Evolutionary conservation across 1,140 invertebrate species (phyloP).

Genomic region (Alviniconcha marisindica): DNA sequence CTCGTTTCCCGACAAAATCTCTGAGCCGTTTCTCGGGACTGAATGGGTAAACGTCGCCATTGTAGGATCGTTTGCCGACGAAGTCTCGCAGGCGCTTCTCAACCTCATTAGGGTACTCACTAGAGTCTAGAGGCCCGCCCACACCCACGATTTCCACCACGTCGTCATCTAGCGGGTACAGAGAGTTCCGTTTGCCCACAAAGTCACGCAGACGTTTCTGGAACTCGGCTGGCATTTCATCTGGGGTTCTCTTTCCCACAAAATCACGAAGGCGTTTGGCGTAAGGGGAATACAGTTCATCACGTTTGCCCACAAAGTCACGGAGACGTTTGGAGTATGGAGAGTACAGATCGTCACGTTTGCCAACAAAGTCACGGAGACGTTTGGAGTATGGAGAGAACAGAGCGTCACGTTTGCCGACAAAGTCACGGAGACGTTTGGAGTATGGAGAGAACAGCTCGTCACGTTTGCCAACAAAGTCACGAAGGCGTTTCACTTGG

Average conservation of each 20-base stretch:
- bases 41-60: background rate
- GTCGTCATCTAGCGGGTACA: background rate
- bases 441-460: background rate
- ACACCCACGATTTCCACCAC: background rate
- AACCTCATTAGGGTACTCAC: background rate
- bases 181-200: background rate
- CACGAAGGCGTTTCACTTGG: constrained; percentile 19
- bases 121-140: background rate
- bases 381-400: background rate
- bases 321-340: background rate
- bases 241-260: background rate
- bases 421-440: constrained; percentile 13
- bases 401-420: background rate
- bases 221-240: background rate
- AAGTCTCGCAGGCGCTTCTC: constrained; percentile 26
- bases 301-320: constrained; percentile 24
- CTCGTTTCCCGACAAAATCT: background rate
- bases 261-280: constrained; percentile 19
- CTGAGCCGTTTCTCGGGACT: background rate
- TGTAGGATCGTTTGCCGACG: constrained; percentile 1
- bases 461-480: constrained; percentile 21
- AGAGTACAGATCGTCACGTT: background rate
- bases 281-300: background rate
- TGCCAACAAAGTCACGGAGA: constrained; percentile 21
- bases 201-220: background rate